Percentiles rank a stretch among this genome's conserved stretches.
phyloP scores from a whole-genome alignment of 2,797 vertebrate species.

The Clarias laeviceps region DNA sequence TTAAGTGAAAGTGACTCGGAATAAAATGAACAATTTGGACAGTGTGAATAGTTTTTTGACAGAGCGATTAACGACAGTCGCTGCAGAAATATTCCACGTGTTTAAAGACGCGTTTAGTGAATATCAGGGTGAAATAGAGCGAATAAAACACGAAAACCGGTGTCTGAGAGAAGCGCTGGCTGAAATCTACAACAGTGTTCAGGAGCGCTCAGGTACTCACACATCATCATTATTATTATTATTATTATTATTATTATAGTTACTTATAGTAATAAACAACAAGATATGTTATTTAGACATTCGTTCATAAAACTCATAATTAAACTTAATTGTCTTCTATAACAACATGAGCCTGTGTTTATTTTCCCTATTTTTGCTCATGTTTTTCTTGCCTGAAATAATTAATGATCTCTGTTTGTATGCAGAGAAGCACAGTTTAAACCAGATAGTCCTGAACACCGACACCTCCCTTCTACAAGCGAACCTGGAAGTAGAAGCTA shows the following conservation, averaged over 20 bases:
- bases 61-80: slow-evolving; percentile 44
- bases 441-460: slow-evolving; percentile 6
- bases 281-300: not conserved
- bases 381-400: not conserved
- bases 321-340: not conserved
- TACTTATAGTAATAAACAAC: not conserved
- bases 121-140: slow-evolving; percentile 48
- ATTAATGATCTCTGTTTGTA: not conserved
- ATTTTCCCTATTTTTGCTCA: not conserved
- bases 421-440: slow-evolving; percentile 28
- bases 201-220: slow-evolving; percentile 31
- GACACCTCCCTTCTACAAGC: slow-evolving; percentile 29
- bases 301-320: not conserved
- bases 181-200: slow-evolving; percentile 16
- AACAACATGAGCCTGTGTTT: not conserved
- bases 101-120: slow-evolving; percentile 47
- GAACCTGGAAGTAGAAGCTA: slow-evolving; percentile 27
- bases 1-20: not conserved
- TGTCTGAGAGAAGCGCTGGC: slow-evolving; percentile 35
- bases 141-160: slow-evolving; percentile 46
- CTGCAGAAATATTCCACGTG: slow-evolving; percentile 51
- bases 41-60: slow-evolving; percentile 46
- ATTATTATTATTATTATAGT: not conserved
- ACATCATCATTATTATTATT: not conserved
- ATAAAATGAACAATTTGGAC: slow-evolving; percentile 42